Conservation (phyloP, 2,888 invertebrate species). For the Octonoba sinensis region DNA sequence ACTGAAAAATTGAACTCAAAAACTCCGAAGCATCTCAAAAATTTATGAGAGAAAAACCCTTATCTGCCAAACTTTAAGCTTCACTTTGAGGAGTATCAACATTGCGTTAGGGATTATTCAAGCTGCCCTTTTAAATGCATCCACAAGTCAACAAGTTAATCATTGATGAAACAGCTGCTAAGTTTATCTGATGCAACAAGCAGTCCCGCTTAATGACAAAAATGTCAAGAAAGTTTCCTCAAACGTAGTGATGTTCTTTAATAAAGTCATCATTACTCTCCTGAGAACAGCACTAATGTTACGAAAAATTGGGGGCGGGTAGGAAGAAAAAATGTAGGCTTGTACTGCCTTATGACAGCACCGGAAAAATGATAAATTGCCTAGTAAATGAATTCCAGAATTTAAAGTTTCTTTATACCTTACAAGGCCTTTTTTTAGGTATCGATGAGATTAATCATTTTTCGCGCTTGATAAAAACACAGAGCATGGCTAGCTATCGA, state of each 20-base stretch:
- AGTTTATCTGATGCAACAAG: conserved; percentile 53
- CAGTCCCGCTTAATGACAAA: conserved; percentile 36
- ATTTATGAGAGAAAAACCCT: too few relatives aligned
- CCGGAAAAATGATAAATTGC: conserved; percentile 57
- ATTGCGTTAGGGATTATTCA: conserved; percentile 29
- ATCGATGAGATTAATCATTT: conserved; percentile 58
- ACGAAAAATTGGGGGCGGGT: conserved; percentile 45
- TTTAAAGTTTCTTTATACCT: conserved; percentile 59
- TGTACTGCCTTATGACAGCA: conserved; percentile 50
- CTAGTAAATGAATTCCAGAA: conserved; percentile 58
- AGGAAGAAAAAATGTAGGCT: conserved; percentile 29
- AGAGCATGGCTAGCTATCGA: conserved; percentile 41
- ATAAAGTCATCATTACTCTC: conserved; percentile 60
- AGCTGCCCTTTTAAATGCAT: conserved; percentile 23
- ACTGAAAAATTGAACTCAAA: too few relatives aligned
- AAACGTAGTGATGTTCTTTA: conserved; percentile 46
- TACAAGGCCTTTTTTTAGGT: conserved; percentile 45
- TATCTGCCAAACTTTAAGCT: background rate
- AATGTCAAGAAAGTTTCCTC: conserved; percentile 52
- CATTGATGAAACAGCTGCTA: conserved; percentile 43
- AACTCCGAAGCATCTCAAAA: too few relatives aligned
- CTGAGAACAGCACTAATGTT: conserved; percentile 53
- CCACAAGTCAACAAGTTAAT: conserved; percentile 53
- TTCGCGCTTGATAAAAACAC: conserved; percentile 41
- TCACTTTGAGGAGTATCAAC: conserved; percentile 13